Base-by-base conservation (phyloP, 2,113 vertebrate species). In the Planiliza haematocheilus region DNA sequence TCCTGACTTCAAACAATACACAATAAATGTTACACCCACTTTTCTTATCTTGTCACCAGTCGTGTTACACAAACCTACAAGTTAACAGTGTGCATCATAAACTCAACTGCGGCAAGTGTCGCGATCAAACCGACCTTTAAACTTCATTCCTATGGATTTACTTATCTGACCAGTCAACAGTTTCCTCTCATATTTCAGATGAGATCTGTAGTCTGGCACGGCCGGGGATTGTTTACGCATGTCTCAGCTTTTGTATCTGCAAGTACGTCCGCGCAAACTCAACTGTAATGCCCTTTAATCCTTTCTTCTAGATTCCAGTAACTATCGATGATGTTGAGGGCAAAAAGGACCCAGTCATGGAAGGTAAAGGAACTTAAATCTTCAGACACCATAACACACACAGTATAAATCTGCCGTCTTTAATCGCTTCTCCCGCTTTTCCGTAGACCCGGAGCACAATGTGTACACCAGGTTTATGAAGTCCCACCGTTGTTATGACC, bases 401-500 rank as follows among this genome's bases (percentile, higher is more conserved):
- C 37, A 16, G n/a, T n/a, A 36, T 58, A 43, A 50, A n/a, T 39
- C 16, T n/a, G n/a, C n/a, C 2, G 37, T 62, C 10, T 2, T 52
- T 0, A 77, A 10, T 42, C 2, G 1, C n/a, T 2, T 65, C 2
- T 41, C 37, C 65, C 14, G 71, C 18, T n/a, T 45, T 1, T 62
- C 42, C 70, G 37, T 84, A 94, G 95, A 92, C 39, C 82, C 89
- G 3, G 95, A 97, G 70, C 83, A 94, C 52, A 95, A 94, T 86
- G 95, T 97, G 43, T 99, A 99, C 86, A 96, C 96, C 0, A 74
- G 92, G 84, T 99, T 99, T 87, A 99, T 99, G 97, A 98, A 97
- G 88, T 97, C 97, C 16, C 97, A 98, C 71, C 95, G 96, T 57
- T 99, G 97, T 90, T 99, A 99, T 48, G 97, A 99, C 88, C 95